Evolutionary conservation across 1,140 invertebrate genomes (phyloP), one percentile per base, ranked within the genome.

Genomic region (Magallana gigas): DNA sequence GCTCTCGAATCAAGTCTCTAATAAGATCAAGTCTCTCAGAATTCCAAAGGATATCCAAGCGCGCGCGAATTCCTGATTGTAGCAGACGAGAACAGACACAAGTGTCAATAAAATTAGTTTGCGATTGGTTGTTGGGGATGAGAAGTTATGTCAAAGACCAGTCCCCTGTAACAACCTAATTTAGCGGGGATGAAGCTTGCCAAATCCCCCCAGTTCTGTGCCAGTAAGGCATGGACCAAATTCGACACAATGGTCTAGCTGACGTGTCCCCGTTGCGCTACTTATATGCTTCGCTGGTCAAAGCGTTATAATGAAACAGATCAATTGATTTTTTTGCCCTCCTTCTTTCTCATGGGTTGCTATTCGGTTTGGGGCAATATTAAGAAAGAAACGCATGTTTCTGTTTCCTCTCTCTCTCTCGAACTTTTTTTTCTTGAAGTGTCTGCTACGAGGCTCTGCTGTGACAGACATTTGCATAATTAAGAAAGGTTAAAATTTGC

Each of bases 21-120:
- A 48, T 48, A 48, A 48, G 36, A 48, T 48, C 36, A 48, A 2
- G 2, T 48, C 36, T 48, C 5, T 48, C 36, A 48, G 36, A 48
- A 48, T 48, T 48, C 36, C 36, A 48, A 48, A 36, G 9, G 36
- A 76, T 29, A 29, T 12, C 8, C 7, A 8, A 0, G 1, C 23
- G 23, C 68, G 64, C 64, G 68, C 68, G 68, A 29, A 29, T 76
- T 76, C 68, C 36, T 18, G 12, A 29, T 8, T 12, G 68, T 23
- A 76, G 68, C 68, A 76, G 68, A 76, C 68, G 68, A 62, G 60
- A 76, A 29, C 68, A 76, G 68, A 76, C 68, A 76, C 68, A 76
- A 76, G 68, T 76, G 68, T 76, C 68, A 76, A 76, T 76, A 76
- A 7, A 29, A 76, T 76, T 76, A 29, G 18, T 23, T 11, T 76